Evolutionary conservation across 2,797 vertebrate species (phyloP).

Genomic region (Echeneis naucrates): DNA sequence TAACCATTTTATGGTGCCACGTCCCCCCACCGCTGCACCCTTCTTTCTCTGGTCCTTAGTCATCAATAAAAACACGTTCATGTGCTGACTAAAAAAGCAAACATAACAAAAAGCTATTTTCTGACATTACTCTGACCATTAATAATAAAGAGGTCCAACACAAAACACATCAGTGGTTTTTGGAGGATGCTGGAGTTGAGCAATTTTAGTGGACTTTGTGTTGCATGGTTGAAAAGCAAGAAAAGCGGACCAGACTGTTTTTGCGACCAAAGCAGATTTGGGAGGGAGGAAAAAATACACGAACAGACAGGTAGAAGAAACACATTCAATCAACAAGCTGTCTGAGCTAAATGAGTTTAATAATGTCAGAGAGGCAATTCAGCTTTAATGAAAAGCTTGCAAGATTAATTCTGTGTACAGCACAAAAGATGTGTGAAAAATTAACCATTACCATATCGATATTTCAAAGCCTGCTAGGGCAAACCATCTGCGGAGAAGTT

Average conservation of each 20-base stretch:
- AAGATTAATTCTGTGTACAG: slow-evolving; percentile 28
- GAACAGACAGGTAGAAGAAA: slow-evolving; percentile 32
- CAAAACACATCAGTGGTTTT: slow-evolving; percentile 40
- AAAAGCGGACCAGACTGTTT: slow-evolving; percentile 44
- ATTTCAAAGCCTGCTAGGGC: slow-evolving; percentile 27
- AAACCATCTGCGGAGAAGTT: slow-evolving; percentile 34
- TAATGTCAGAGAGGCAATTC: slow-evolving; percentile 67
- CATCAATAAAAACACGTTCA: slow-evolving; percentile 77
- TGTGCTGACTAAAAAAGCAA: slow-evolving; percentile 60
- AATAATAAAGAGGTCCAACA: slow-evolving; percentile 52
- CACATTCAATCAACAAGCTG: slow-evolving; percentile 58
- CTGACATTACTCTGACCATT: slow-evolving; percentile 56
- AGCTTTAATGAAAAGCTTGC: slow-evolving; percentile 50
- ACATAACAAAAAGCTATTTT: slow-evolving; percentile 64
- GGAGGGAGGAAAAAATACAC: slow-evolving; percentile 44
- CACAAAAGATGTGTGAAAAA: slow-evolving; percentile 40
- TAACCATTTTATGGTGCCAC: slow-evolving; percentile 42
- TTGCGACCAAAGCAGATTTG: slow-evolving; percentile 38
- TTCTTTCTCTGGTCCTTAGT: slow-evolving; percentile 66
- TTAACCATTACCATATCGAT: slow-evolving; percentile 7
- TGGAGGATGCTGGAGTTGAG: slow-evolving; percentile 2
- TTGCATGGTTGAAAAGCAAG: slow-evolving; percentile 42
- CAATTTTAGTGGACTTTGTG: slow-evolving; percentile 45
- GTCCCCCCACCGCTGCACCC: slow-evolving; percentile 22
- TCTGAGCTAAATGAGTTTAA: slow-evolving; percentile 63